phyloP scores from a whole-genome alignment of 2,113 vertebrate genomes.

The Thymallus thymallus region DNA sequence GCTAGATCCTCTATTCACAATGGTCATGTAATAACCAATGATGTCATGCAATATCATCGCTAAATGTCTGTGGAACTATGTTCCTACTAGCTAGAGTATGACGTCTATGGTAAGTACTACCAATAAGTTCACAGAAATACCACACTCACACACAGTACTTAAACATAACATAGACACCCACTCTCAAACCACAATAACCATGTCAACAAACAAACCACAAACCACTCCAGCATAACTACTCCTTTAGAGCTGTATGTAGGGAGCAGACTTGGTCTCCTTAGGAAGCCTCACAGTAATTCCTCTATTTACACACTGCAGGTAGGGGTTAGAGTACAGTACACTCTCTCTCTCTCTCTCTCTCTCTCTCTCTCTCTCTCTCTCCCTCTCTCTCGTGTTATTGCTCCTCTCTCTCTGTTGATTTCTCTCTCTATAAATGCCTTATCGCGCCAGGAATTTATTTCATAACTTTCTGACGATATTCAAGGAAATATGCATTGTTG shows the following conservation, averaged over 20 bases:
- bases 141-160: background rate
- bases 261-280: background rate
- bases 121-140: too few species aligned
- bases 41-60: too few species aligned
- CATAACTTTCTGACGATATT: too few species aligned
- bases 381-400: background rate
- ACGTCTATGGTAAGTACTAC: too few species aligned
- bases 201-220: constrained; percentile 62
- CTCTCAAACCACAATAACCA: constrained; percentile 50
- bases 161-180: constrained; percentile 22
- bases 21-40: too few species aligned
- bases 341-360: background rate
- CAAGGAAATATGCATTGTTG: too few species aligned
- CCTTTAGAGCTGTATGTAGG: constrained; percentile 18
- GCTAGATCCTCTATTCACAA: too few species aligned
- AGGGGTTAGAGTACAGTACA: background rate
- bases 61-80: too few species aligned
- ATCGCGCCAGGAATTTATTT: too few species aligned
- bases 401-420: too few species aligned
- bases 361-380: background rate
- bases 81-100: too few species aligned
- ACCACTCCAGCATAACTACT: constrained; percentile 52
- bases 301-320: background rate
- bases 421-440: too few species aligned
- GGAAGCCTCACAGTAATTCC: background rate